phyloP scores from a whole-genome alignment of 2,113 vertebrate species.

The Pampusana beccarii region DNA sequence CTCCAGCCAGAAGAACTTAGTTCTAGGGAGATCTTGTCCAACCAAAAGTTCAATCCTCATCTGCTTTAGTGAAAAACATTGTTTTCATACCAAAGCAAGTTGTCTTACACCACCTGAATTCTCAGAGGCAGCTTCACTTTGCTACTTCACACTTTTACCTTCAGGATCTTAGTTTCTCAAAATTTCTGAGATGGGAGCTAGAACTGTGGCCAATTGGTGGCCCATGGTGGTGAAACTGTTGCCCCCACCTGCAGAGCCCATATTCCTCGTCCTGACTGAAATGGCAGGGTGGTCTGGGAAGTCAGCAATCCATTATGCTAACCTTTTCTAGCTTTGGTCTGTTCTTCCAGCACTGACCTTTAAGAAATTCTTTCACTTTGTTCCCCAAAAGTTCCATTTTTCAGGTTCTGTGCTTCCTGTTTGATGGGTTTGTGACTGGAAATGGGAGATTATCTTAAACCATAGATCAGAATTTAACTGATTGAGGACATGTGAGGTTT shows the following conservation, averaged over 20 bases:
- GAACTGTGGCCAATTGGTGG: not conserved
- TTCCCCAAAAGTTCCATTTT: not conserved
- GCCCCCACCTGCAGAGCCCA: not conserved
- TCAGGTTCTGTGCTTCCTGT: not conserved
- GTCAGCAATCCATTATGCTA: not conserved
- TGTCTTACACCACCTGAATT: not conserved
- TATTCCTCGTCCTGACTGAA: not conserved
- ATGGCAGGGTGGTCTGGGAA: not conserved
- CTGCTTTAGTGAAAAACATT: not conserved
- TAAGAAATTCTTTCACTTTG: not conserved
- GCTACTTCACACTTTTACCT: not conserved
- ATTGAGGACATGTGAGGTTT: not conserved
- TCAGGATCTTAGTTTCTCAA: not conserved
- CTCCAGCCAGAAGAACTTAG: not conserved
- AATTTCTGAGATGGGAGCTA: not conserved
- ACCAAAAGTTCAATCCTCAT: not conserved
- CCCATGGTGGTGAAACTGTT: not conserved
- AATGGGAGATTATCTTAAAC: not conserved
- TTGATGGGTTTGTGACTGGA: not conserved
- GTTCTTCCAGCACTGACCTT: not conserved
- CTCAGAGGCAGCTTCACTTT: not conserved
- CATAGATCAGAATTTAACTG: not conserved
- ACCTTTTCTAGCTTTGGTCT: not conserved
- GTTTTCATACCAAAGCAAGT: not conserved
- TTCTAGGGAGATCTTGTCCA: not conserved